These are phyloP conservation scores for Anas bahamensis DNA, from an alignment of 2,797 vertebrate genomes.

Conservation along the genomic window DNA sequence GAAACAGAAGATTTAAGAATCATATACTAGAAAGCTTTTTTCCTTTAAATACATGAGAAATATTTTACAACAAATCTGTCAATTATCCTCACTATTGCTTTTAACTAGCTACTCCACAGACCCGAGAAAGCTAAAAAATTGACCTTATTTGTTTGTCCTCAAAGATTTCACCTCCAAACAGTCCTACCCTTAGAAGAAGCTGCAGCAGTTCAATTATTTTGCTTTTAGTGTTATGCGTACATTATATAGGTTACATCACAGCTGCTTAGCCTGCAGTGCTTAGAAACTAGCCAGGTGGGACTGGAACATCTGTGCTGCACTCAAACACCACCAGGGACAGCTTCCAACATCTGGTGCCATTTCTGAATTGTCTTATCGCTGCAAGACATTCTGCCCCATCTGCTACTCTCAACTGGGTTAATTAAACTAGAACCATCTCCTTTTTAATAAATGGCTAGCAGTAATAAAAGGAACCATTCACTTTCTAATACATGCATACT, in stretches of 20 bases:
- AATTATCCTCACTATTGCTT: not conserved
- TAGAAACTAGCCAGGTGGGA: conserved; percentile 84
- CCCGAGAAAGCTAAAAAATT: conserved; percentile 33
- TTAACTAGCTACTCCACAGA: not conserved
- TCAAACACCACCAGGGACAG: conserved; percentile 90
- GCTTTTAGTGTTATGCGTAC: conserved; percentile 78
- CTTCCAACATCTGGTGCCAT: conserved; percentile 87
- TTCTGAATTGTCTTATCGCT: conserved; percentile 87
- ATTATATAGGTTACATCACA: conserved; percentile 83
- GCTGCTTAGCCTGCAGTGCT: conserved; percentile 85
- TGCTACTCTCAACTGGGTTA: conserved; percentile 90
- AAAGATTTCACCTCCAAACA: conserved; percentile 76
- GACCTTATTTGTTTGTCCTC: conserved; percentile 74
- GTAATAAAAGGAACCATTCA: conserved; percentile 80
- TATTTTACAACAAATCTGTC: not conserved
- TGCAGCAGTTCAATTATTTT: conserved; percentile 76
- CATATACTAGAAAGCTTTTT: not conserved
- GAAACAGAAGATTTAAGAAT: not conserved
- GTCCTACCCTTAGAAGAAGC: conserved; percentile 64
- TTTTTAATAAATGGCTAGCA: conserved; percentile 82
- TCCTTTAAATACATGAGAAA: not conserved
- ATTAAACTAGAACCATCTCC: conserved; percentile 82
- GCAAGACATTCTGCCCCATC: conserved; percentile 89
- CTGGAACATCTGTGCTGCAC: conserved; percentile 93
- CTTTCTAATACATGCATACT: conserved; percentile 65